Evolutionary conservation across 2,888 invertebrate genomes (phyloP).

Genomic region (Orthonevra nobilis): DNA sequence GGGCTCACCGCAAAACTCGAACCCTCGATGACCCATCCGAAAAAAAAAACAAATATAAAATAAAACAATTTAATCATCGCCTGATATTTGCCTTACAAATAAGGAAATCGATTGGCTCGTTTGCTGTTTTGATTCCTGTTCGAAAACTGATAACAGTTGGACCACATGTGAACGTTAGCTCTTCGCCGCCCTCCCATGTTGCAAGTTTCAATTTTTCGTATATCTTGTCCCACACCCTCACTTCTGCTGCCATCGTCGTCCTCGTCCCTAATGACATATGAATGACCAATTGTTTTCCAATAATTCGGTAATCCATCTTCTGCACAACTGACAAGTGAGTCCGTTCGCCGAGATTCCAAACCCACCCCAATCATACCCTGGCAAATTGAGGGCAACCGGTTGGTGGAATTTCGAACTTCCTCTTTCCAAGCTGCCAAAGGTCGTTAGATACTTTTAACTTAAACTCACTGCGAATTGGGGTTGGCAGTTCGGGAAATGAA

Average conservation of each 20-base stretch:
- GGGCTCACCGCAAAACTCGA: background rate
- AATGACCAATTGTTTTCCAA: slow-evolving; percentile 80
- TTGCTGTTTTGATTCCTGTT: slow-evolving; percentile 56
- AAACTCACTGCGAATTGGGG: background rate
- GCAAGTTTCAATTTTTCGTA: slow-evolving; percentile 32
- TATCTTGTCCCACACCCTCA: background rate
- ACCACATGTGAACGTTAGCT: slow-evolving; percentile 42
- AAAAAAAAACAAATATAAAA: background rate
- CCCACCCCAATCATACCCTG: background rate
- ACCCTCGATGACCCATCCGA: background rate
- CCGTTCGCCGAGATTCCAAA: slow-evolving; percentile 35
- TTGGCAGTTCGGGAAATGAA: no score
- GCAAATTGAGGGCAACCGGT: slow-evolving; percentile 43
- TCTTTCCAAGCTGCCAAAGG: slow-evolving; percentile 17
- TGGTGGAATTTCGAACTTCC: no score
- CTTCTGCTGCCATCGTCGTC: slow-evolving; percentile 28
- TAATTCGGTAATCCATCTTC: slow-evolving; percentile 79
- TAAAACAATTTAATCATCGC: slow-evolving; percentile 52
- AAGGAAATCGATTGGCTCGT: slow-evolving; percentile 42
- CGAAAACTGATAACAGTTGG: slow-evolving; percentile 56
- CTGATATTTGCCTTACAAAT: slow-evolving; percentile 62
- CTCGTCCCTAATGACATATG: slow-evolving; percentile 73
- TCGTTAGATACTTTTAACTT: slow-evolving; percentile 22
- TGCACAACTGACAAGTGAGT: slow-evolving; percentile 72
- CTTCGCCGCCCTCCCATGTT: background rate